These are phyloP conservation scores for Nyctibius grandis DNA, from an alignment of 2,797 vertebrate genomes.

Conservation along the genomic window DNA sequence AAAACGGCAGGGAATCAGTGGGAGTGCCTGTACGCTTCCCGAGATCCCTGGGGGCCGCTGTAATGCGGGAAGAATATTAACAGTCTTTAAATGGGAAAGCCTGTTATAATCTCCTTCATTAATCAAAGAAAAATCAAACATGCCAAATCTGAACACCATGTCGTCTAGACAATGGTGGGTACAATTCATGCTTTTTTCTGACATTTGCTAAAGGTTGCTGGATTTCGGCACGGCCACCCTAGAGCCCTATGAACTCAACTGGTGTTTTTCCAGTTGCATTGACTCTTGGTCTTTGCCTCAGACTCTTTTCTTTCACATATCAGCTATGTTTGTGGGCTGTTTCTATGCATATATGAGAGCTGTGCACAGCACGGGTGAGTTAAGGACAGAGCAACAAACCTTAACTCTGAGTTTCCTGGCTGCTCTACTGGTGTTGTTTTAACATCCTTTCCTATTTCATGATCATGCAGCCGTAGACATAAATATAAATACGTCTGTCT, in stretches of 20 bases:
- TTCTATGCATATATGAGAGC: background rate
- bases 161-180: background rate
- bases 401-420: conserved; percentile 13
- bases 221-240: background rate
- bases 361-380: background rate
- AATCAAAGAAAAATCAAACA: conserved; percentile 55
- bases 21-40: conserved; percentile 17
- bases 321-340: background rate
- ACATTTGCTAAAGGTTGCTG: background rate
- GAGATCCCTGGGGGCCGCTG: conserved; percentile 29
- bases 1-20: background rate
- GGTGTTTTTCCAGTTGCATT: background rate
- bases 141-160: background rate
- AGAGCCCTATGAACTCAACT: background rate
- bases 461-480: conserved; percentile 22
- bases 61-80: conserved; percentile 14
- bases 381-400: conserved; percentile 34
- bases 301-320: background rate
- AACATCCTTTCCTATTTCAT: conserved; percentile 57
- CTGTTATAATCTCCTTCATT: conserved; percentile 31
- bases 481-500: conserved; percentile 68
- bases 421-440: conserved; percentile 44
- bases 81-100: conserved; percentile 30
- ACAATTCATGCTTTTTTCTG: background rate
- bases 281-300: background rate